These are phyloP conservation scores for Aporrectodea caliginosa DNA, from an alignment of 1,140 invertebrate genomes.

Conservation along the genomic window DNA sequence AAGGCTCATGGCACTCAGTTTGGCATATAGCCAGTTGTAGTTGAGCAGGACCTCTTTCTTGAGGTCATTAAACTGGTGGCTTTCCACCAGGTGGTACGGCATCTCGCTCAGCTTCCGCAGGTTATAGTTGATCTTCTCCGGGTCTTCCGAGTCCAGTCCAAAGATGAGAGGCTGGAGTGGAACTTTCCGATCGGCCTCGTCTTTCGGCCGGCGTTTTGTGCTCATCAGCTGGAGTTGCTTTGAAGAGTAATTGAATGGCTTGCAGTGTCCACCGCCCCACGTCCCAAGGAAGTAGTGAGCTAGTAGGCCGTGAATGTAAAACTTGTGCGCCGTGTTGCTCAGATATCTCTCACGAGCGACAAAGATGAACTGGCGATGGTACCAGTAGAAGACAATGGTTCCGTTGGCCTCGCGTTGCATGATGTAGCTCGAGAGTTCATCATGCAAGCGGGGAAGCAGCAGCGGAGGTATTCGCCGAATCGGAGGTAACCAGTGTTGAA, in stretches of 20 bases:
- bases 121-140: conserved; percentile 62
- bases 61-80: conserved; percentile 80
- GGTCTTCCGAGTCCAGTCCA: conserved; percentile 71
- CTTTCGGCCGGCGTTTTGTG: conserved; percentile 51
- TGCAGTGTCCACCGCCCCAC: conserved; percentile 78
- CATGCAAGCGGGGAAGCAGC: conserved; percentile 15
- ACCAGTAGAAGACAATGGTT: conserved; percentile 30
- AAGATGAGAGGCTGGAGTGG: conserved; percentile 92
- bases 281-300: conserved; percentile 91
- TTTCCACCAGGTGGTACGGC: conserved; percentile 86
- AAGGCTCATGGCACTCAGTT: conserved; percentile 87
- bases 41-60: conserved; percentile 93
- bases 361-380: conserved; percentile 31
- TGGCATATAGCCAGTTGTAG: conserved; percentile 95
- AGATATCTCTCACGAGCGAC: conserved; percentile 21
- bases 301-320: conserved; percentile 50
- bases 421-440: conserved; percentile 17
- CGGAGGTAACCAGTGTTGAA: conserved; percentile 25
- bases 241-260: conserved; percentile 94
- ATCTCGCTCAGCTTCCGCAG: conserved; percentile 66
- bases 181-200: conserved; percentile 90
- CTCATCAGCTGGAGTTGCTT: conserved; percentile 78
- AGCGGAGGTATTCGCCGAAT: conserved; percentile 29
- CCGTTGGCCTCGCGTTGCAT: conserved; percentile 28
- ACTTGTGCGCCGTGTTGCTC: not conserved